A percentile compares a stretch with the other conserved stretches of the same genome.
phyloP scores from a whole-genome alignment of 2,888 invertebrate genomes.

The Polymixis lichenea region DNA sequence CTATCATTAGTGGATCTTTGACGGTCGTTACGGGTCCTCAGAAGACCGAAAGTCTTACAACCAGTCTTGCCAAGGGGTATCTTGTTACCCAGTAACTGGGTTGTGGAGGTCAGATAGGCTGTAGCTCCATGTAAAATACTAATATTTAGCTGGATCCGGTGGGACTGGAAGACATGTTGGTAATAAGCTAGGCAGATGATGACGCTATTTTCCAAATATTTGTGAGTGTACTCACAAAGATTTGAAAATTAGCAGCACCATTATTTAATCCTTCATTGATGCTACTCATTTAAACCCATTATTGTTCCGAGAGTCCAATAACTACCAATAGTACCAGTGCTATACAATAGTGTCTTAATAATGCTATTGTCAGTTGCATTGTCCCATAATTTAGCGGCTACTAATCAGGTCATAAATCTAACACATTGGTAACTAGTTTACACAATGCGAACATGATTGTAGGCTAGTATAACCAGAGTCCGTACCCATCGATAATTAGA shows the following conservation, averaged over 20 bases:
- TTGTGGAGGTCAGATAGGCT: no score
- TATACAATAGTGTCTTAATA: background rate
- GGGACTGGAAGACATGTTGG: no score
- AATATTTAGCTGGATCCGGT: no score
- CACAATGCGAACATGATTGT: slow-evolving; percentile 11
- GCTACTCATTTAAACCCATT: background rate
- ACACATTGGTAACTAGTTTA: slow-evolving; percentile 18
- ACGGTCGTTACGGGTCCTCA: no score
- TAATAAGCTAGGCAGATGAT: no score
- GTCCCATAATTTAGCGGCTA: slow-evolving; percentile 11
- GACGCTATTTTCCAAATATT: no score
- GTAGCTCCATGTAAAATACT: no score
- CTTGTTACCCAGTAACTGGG: no score
- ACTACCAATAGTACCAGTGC: background rate
- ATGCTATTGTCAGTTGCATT: slow-evolving; percentile 11
- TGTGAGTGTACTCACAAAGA: background rate
- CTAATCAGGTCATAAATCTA: slow-evolving; percentile 25
- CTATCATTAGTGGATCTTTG: no score
- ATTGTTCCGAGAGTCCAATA: background rate
- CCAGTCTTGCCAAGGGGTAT: no score
- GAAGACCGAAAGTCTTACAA: no score
- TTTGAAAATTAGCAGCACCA: background rate
- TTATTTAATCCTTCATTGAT: background rate
- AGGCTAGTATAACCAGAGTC: background rate
- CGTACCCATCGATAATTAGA: background rate